Conservation (phyloP, 2,888 invertebrate genomes). For the Busseola fusca region DNA sequence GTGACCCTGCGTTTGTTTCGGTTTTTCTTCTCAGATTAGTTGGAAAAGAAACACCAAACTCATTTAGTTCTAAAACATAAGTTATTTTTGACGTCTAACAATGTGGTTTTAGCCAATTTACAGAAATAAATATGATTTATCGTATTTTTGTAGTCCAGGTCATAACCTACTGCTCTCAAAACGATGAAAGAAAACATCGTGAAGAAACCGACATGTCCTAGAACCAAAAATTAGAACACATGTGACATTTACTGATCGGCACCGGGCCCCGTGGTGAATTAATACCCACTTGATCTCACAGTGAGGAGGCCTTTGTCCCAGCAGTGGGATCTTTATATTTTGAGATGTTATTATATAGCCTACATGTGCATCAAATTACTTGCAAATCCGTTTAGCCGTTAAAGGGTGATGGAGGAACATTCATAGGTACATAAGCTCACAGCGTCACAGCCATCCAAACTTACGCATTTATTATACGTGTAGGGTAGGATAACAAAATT, state of each 20-base stretch:
- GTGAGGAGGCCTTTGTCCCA: no score
- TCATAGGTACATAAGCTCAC: neutral
- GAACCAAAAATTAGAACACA: no score
- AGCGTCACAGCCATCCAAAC: neutral
- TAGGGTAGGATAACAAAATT: conserved; percentile 28
- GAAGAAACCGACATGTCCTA: no score
- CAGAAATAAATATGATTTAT: neutral
- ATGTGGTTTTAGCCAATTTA: neutral
- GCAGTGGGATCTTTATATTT: no score
- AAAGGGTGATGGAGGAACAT: neutral
- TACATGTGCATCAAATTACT: no score
- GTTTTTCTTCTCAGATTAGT: neutral
- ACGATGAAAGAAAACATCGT: no score
- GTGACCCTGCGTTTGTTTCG: neutral
- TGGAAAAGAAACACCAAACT: neutral
- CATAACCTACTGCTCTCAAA: neutral
- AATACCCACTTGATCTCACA: no score
- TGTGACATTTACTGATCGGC: no score
- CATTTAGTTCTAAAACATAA: neutral
- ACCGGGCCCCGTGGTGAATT: no score
- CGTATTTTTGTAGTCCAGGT: neutral
- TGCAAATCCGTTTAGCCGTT: neutral
- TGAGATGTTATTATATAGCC: no score
- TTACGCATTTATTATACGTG: conserved; percentile 16
- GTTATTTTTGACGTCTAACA: neutral